phyloP scores from a whole-genome alignment of 2,888 invertebrate genomes.

The Lordiphosa andalusiaca region DNA sequence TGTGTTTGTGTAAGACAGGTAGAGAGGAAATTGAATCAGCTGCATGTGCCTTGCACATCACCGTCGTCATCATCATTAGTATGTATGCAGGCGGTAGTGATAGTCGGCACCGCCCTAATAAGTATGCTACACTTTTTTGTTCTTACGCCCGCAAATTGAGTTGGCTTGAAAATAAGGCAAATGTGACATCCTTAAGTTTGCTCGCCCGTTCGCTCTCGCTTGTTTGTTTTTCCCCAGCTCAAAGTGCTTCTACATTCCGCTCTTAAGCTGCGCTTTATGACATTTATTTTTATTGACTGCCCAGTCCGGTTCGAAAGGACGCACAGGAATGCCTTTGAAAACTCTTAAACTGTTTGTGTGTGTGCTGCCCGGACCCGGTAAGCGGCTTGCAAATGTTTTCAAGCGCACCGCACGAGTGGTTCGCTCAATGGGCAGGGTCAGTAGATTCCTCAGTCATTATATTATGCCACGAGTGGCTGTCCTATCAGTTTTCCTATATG shows the following conservation, averaged over 20 bases:
- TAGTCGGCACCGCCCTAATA: constrained; percentile 19
- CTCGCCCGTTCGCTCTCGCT: constrained; percentile 5
- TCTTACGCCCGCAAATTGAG: constrained; percentile 50
- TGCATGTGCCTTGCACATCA: constrained; percentile 63
- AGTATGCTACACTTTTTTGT: constrained; percentile 57
- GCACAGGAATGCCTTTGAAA: constrained; percentile 29
- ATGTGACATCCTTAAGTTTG: constrained; percentile 10
- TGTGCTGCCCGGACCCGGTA: constrained; percentile 13
- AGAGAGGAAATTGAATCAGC: constrained; percentile 69
- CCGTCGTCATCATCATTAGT: constrained; percentile 45
- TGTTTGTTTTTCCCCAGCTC: constrained; percentile 40
- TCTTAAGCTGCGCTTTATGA: constrained; percentile 66
- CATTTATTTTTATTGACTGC: constrained; percentile 72
- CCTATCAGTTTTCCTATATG: constrained; percentile 28
- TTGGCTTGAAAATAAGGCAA: constrained; percentile 43
- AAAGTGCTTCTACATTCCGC: constrained; percentile 49
- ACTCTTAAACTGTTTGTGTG: constrained; percentile 44
- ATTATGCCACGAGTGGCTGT: constrained; percentile 14
- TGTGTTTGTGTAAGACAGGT: constrained; percentile 39
- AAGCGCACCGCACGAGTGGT: background rate
- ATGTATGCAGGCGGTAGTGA: constrained; percentile 46
- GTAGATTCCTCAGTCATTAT: constrained; percentile 23
- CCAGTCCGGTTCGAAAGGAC: constrained; percentile 19
- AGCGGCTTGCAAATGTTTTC: constrained; percentile 54
- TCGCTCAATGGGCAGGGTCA: constrained; percentile 19